These are phyloP conservation scores for Mystacides longicornis DNA, from an alignment of 2,888 invertebrate species.

Conservation along the genomic window DNA sequence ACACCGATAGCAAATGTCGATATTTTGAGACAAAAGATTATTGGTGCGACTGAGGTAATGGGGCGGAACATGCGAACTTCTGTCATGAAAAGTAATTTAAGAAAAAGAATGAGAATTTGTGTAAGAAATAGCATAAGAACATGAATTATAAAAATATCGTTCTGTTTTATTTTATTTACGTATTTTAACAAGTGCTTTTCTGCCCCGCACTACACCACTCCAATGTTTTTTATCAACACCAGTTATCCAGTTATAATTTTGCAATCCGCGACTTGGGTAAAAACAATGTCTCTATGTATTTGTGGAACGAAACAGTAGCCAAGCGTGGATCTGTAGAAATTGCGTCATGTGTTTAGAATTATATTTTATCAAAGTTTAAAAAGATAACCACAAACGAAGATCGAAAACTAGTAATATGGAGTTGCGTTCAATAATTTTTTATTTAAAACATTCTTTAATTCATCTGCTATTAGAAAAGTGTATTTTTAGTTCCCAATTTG, in stretches of 20 bases:
- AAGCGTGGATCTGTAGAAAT: constrained; percentile 3
- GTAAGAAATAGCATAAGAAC: no score
- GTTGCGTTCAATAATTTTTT: no score
- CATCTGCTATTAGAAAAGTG: no score
- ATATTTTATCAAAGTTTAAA: constrained; percentile 2
- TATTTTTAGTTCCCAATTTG: no score
- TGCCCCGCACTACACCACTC: not conserved
- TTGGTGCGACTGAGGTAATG: no score
- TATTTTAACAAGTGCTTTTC: constrained; percentile 2
- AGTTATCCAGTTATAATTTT: constrained; percentile 3
- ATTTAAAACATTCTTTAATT: no score
- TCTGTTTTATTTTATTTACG: not conserved
- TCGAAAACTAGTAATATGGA: constrained; percentile 1
- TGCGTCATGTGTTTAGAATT: constrained; percentile 3
- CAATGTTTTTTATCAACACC: constrained; percentile 5
- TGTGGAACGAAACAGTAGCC: constrained; percentile 1
- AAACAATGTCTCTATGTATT: constrained; percentile 1
- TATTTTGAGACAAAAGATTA: no score
- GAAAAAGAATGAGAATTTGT: no score
- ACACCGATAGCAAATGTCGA: no score
- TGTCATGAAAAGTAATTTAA: no score
- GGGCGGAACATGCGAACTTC: no score
- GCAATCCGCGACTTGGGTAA: not conserved
- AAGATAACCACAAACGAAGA: not conserved
- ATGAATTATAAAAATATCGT: not conserved